Conservation (phyloP, 2,888 invertebrate species). For the Drosophila dives region DNA sequence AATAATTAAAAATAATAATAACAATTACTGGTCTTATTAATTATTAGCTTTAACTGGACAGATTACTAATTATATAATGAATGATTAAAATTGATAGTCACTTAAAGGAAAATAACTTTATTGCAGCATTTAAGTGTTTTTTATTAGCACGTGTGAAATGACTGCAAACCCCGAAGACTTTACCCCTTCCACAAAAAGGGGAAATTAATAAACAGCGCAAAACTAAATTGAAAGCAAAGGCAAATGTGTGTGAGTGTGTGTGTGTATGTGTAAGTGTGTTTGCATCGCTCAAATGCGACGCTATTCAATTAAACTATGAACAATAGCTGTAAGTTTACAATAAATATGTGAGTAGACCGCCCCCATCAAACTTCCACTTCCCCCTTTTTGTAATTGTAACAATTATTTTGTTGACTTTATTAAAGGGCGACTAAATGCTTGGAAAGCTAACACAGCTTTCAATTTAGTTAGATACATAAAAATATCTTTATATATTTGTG, state of each 20-base stretch:
- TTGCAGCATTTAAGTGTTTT: constrained; percentile 24
- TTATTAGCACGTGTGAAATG: constrained; percentile 62
- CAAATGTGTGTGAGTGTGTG: background rate
- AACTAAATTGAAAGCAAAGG: background rate
- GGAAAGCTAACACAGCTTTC: constrained; percentile 12
- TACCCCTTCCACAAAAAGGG: background rate
- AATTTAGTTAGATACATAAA: background rate
- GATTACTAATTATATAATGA: constrained; percentile 2
- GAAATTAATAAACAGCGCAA: background rate
- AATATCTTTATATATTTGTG: constrained; percentile 34
- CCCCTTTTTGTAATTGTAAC: constrained; percentile 11
- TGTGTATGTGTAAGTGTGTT: background rate
- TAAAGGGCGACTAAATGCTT: constrained; percentile 1
- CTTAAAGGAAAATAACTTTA: constrained; percentile 2
- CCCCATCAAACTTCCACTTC: background rate
- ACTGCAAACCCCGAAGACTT: background rate
- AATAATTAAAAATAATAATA: background rate
- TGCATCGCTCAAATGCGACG: constrained; percentile 5
- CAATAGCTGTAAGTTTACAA: constrained; percentile 32
- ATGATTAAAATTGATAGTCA: background rate
- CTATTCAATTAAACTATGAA: constrained; percentile 35
- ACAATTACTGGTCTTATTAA: background rate
- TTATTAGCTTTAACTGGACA: constrained; percentile 23
- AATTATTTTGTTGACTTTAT: constrained; percentile 56
- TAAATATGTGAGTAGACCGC: constrained; percentile 27